Evolutionary conservation across 2,888 invertebrate genomes (phyloP), one percentile per base, ranked within the genome.

Genomic region (Drosophila atripex): DNA sequence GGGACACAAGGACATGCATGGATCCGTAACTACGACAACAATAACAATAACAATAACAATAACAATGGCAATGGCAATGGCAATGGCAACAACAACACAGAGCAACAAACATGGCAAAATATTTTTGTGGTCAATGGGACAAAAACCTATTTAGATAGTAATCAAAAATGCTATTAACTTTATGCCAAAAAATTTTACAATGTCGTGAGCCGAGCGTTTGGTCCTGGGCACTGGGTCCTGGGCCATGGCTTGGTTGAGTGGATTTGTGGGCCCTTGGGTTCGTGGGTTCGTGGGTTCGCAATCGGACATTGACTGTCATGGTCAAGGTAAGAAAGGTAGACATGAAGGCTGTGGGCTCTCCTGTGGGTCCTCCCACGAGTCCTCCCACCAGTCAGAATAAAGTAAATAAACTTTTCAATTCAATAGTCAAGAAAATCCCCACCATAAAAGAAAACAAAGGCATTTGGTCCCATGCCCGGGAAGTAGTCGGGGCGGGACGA

Each of bases 121-220:
- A 79, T 76, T 77, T 76, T 75, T 78, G 80, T 77, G 78, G 80
- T 80, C 78, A 78, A 80, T 78, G 80, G 75, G 66, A 78, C 73
- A 80, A 80, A 77, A 78, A 78, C 78, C 80, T 78, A 78, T 78
- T 78, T 78, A 80, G 78, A 78, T 78, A 75, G 77, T 75, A 80
- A 78, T 78, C 78, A 80, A 80, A 78, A 78, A 80, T 80, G 80
- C 80, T 78, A 78, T 78, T 78, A 80, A 80, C 80, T 78, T 78
- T 76, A 79, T 80, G 77, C 80, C 78, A 78, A 71, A 72, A 78
- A 79, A 77, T 77, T 77, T 76, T 79, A 77, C 79, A 77, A 76
- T 76, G 71, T 78, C 73, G 71, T 59, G 63, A 46, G 66, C 54
- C 53, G 47, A 51, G 14, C 38, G 11, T n/a, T 9, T 18, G 21